Base-by-base conservation (phyloP, 2,797 vertebrate genomes). In the Hydrolagus colliei region DNA sequence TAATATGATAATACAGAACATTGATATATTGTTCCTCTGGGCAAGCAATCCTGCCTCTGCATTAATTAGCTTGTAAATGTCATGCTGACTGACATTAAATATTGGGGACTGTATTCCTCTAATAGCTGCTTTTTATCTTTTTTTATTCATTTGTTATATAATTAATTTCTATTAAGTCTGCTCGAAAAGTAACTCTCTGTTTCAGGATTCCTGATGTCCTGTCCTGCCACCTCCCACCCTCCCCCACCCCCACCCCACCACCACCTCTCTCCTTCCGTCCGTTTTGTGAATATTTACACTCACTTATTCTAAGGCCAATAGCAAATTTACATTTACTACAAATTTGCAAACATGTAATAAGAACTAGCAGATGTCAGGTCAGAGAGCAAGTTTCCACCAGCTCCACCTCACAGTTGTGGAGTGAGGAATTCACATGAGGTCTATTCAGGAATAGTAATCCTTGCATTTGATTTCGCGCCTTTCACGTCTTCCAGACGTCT, bases 21-120 rank as follows among this genome's bases (percentile, higher is more conserved):
- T 90, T 91, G 89, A 92, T 94, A 91, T 89, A 93, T 92, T 92
- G 93, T 86, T 82, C 88, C 89, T 65, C 87, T 87, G 92, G 90
- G 89, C 89, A 78, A 75, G 41, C 87, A 90, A 89, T 89, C 92
- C 88, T 13, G 88, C 91, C 91, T 87, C 87, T 87, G 91, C 93
- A 93, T 94, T 92, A 91, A 93, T 94, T 93, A 93, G 91, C 87
- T 84, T 90, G 87, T 61, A 88, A 90, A 89, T 92, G 93, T 92
- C 91, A 91, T 86, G 89, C 88, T 88, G 59, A 87, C 89, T 89
- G 88, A 90, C 91, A 92, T 88, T 88, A 88, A 88, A 88, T 86
- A 86, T 86, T 88, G 86, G 85, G 86, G 74, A 86, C 74, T 84
- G 32, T 71, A 63, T 84, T 84, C 52, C 79, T 84, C 27, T 84